Evolutionary conservation across 2,113 vertebrate genomes (phyloP), one percentile per base, ranked within the genome.

Genomic region (Galeopterus variegatus): DNA sequence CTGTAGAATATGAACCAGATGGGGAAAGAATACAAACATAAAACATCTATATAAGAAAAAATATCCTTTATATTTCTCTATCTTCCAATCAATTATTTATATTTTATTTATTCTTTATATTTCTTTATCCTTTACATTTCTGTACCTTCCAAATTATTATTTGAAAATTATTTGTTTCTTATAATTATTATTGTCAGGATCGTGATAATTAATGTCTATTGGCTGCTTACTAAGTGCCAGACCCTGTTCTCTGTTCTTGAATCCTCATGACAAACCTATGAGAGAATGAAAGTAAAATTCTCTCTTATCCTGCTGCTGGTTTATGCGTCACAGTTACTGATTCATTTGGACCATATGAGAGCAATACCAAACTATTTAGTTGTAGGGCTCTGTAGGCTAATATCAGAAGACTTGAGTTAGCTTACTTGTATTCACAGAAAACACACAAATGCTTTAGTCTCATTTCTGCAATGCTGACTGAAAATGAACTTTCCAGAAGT

Each of bases 401-500:
- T 89, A 31, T 89, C 41, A 82, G 36, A 88, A 84, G 67, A 13
- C 56, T 91, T 50, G 52, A 73, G n/a, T 95, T 75, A 54, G n/a
- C 67, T 93, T 80, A 56, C 90, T 86, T 90, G 3, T 94, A 76
- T 93, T 96, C 93, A 90, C 26, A 82, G 14, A 96, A 93, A 88
- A 91, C 33, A 83, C 52, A 80, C 93, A 97, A 93, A 96, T 81
- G 18, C 26, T 92, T 86, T 69, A 62, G 54, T 83, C 50, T 95
- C 64, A 82, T 91, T 92, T 91, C 58, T 41, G 95, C 64, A 93
- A 8, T 75, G 31, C 45, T 89, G 48, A 13, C 79, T 79, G 33
- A 95, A 93, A 96, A 90, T 87, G 84, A 97, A 96, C 90, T 92
- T 95, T 93, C 67, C 50, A 73, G 41, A 84, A 91, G 41, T 92